Percentiles rank a stretch among this genome's conserved stretches.
These are phyloP conservation scores for Phycodurus eques DNA, from an alignment of 2,113 vertebrate species.

Conservation along the genomic window DNA sequence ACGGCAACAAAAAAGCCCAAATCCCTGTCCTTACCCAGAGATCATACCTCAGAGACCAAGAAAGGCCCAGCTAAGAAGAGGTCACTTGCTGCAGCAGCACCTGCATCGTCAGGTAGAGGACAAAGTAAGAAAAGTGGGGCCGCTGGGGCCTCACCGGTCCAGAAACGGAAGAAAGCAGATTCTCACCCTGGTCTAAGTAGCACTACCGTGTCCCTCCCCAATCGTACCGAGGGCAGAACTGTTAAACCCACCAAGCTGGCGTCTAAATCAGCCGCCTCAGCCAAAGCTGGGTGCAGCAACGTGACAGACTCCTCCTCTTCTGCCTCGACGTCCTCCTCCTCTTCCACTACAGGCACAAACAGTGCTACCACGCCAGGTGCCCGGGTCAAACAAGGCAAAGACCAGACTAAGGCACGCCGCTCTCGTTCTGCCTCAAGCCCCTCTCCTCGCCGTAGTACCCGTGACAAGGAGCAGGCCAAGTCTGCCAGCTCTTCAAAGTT, in stretches of 20 bases:
- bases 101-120: conserved; percentile 85
- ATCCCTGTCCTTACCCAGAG: conserved; percentile 81
- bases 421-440: conserved; percentile 97
- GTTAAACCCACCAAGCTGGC: conserved; percentile 99
- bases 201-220: conserved; percentile 84
- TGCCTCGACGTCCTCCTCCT: conserved; percentile 90
- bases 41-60: conserved; percentile 81
- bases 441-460: conserved; percentile 93
- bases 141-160: conserved; percentile 82
- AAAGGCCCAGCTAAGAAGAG: conserved; percentile 89
- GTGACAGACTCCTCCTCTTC: conserved; percentile 96
- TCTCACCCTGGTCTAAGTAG: conserved; percentile 84
- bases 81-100: conserved; percentile 78
- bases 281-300: conserved; percentile 99
- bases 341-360: conserved; percentile 81
- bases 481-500: conserved; percentile 94
- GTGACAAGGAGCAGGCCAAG: conserved; percentile 95
- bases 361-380: conserved; percentile 87
- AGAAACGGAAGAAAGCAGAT: conserved; percentile 96
- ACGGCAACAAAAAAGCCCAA: conserved; percentile 93
- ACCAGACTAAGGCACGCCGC: conserved; percentile 94
- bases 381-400: conserved; percentile 97
- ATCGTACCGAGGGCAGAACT: conserved; percentile 92
- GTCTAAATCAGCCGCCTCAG: conserved; percentile 99
- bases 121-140: conserved; percentile 89